Evolutionary conservation across 2,888 invertebrate species (phyloP).

Genomic region (Sminthurinus aureus): DNA sequence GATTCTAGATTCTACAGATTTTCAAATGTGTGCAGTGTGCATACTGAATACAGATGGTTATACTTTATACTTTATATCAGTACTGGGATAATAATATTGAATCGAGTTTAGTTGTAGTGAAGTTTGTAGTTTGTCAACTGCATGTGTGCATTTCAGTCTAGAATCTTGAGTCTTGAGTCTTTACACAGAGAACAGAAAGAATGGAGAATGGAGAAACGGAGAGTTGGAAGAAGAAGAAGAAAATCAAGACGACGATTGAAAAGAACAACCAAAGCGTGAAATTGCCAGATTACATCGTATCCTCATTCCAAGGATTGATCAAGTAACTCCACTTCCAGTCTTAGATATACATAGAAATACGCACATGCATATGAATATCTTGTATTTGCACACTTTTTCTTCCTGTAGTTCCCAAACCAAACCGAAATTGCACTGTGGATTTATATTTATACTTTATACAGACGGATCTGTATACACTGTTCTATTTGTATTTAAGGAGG

Average conservation of each 20-base stretch:
- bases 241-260: slow-evolving; percentile 42
- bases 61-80: neutral
- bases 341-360: no score
- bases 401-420: neutral
- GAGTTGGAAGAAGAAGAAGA: slow-evolving; percentile 15
- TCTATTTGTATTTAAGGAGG: neutral
- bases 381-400: neutral
- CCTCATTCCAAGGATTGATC: slow-evolving; percentile 36
- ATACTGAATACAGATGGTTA: neutral
- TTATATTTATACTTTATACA: neutral
- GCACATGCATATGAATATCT: neutral
- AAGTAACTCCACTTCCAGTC: slow-evolving; percentile 30
- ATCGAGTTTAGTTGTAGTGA: neutral
- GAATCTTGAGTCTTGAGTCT: no score
- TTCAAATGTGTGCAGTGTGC: neutral
- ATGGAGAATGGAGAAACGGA: neutral
- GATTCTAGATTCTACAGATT: slow-evolving; percentile 3
- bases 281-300: slow-evolving; percentile 46
- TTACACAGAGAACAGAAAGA: neutral
- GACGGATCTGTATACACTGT: neutral
- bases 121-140: neutral
- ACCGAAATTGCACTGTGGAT: neutral
- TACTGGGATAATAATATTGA: no score
- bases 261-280: slow-evolving; percentile 43
- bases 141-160: neutral